These are phyloP conservation scores for Petrolisthes manimaculis DNA, from an alignment of 2,888 invertebrate genomes.

Conservation along the genomic window DNA sequence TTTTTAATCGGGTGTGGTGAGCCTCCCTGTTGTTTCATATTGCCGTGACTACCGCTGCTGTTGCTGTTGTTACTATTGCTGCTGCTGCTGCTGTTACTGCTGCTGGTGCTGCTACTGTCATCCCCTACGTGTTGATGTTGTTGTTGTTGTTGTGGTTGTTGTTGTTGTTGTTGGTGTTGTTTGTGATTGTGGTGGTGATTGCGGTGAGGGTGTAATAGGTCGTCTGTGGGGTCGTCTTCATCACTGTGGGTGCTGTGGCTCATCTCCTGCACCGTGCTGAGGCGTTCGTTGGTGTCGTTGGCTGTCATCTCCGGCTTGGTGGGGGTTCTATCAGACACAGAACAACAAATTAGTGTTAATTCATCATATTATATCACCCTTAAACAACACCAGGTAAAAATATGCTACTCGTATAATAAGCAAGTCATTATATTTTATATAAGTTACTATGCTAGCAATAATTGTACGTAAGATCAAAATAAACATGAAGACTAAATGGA, in stretches of 20 bases:
- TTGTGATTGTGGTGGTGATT: too few species aligned
- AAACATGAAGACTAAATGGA: too few species aligned
- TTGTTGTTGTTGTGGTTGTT: too few species aligned
- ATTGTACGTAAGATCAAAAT: too few species aligned
- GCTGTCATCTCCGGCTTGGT: slow-evolving; percentile 34
- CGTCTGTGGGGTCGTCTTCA: slow-evolving; percentile 34
- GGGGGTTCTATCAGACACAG: slow-evolving; percentile 31
- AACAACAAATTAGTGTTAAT: too few species aligned
- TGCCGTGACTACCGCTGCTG: neutral
- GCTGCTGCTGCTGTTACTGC: neutral
- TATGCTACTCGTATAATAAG: too few species aligned
- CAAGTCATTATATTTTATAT: too few species aligned
- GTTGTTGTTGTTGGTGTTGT: too few species aligned
- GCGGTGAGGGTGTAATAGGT: neutral
- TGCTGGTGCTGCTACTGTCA: neutral
- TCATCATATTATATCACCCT: too few species aligned
- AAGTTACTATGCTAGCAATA: too few species aligned
- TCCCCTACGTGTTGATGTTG: neutral
- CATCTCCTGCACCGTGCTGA: slow-evolving; percentile 60
- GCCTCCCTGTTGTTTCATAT: slow-evolving; percentile 43
- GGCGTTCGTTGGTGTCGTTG: slow-evolving; percentile 32
- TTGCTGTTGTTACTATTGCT: neutral
- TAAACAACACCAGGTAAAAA: too few species aligned
- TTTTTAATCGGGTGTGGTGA: slow-evolving; percentile 65
- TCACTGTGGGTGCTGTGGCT: slow-evolving; percentile 56